Base-by-base conservation (phyloP, 2,888 invertebrate genomes). In the Spicauda simplicius region DNA sequence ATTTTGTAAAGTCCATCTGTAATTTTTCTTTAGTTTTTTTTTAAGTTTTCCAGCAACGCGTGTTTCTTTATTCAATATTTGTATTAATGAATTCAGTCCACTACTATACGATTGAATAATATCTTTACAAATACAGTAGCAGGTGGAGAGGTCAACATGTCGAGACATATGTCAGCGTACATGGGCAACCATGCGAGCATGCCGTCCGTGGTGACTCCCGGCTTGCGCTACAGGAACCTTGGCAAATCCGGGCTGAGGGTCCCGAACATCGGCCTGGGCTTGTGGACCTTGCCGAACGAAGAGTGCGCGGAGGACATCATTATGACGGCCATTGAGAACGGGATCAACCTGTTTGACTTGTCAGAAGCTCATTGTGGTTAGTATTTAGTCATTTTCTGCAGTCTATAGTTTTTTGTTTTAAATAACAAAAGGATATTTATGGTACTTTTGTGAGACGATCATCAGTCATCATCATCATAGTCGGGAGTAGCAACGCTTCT, bases 181-280 rank as follows among this genome's bases (percentile, higher is more conserved):
- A 83, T 91, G 85, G 90, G 90, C 30, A 93, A 92, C 74, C 95
- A 95, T 78, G 94, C 95, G 70, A 94, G 94, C 61, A 94, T 95
- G 82, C 94, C 95, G 70, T 94, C 96, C 14, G 94, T 95, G 64
- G 94, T 96, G 71, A 96, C 97, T 76, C 97, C 97, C 60, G 97
- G 97, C 56, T 94, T 98, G 77, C 95, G 97, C 63, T 97, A 97
- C 94, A 96, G 98, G 86, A 98, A 98, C 92, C 94, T 99, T 76
- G 99, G 99, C 77, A 99, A 99, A 93, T 98, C 98, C 81, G 99
- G 99, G 62, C 95, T 99, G 72, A 94, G 98, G 74, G 98, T 99
- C 71, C 98, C 98, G 77, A 98, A 98, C 90, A 97, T 99, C 75
- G 98, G 98, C 73, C 95, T 99, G 79, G 98, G 98, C 69, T 97